Conservation (phyloP, 2,113 vertebrate genomes). For the Sylvia atricapilla region DNA sequence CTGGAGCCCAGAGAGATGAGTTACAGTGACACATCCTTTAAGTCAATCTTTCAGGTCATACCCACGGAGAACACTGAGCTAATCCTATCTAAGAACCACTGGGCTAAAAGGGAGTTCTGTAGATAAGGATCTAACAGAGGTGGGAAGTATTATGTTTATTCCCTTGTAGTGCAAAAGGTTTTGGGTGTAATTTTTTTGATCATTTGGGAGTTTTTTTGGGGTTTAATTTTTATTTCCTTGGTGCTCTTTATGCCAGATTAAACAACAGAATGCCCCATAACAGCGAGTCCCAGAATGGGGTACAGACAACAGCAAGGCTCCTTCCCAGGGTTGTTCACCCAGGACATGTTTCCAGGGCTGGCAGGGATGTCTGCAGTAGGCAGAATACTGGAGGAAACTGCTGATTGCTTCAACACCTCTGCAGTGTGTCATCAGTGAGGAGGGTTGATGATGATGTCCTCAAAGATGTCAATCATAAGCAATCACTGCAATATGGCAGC, state of each 20-base stretch:
- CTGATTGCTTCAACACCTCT: slow-evolving; percentile 1
- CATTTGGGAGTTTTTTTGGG: accelerated
- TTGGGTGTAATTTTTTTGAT: neutral
- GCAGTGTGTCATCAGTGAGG: neutral
- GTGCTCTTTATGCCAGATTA: slow-evolving; percentile 29
- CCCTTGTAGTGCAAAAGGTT: neutral
- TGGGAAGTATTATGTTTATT: neutral
- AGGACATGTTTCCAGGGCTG: neutral
- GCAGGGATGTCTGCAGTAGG: neutral
- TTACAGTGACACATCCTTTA: neutral
- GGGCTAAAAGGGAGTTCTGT: neutral
- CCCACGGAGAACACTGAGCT: neutral
- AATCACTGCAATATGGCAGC: neutral
- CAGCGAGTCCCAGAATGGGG: slow-evolving; percentile 41
- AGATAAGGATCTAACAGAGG: neutral
- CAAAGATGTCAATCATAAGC: neutral
- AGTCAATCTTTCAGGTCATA: neutral
- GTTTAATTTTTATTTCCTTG: slow-evolving; percentile 39
- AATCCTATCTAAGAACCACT: neutral
- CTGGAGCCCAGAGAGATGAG: neutral
- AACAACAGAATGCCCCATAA: neutral
- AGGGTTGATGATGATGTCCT: neutral
- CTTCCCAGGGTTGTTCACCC: neutral
- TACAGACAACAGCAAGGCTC: neutral
- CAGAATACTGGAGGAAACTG: neutral